Evolutionary conservation across 2,113 vertebrate genomes (phyloP), one percentile per base, ranked within the genome.

Genomic region (Taurulus bubalis): DNA sequence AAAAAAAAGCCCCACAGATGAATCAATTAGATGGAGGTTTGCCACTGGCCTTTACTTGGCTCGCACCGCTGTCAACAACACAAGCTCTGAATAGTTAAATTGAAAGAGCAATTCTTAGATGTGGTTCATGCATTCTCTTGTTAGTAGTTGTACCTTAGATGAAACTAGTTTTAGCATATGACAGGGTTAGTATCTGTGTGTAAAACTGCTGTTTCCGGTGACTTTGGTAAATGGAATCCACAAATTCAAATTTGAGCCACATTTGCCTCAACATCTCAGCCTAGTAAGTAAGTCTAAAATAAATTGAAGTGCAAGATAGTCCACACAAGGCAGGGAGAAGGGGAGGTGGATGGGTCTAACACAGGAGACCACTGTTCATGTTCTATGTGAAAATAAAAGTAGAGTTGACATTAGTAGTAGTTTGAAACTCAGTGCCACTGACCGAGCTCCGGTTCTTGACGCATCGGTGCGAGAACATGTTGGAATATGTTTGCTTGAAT

Each of bases 21-120:
- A 84, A 82, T 84, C 79, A 69, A 51, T 66, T 53, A 82, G n/a
- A 60, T 67, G 34, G 28, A 79, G 36, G 64, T 65, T 77, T 68
- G 36, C 75, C 6, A 56, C 22, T 60, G 71, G 55, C 22, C 56
- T 67, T 58, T 62, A 30, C 34, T 79, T 79, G 45, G 71, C 58
- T 70, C 58, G 45, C 16, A 68, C 12, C 14, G 10, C 59, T 74
- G 73, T 60, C 70, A 85, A 67, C 56, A 71, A 28, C 26, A 63
- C 30, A 40, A 67, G 51, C 16, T n/a, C 47, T 3, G 18, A 69
- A 58, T 30, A 51, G 11, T 26, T 26, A 40, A 67, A 65, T 62
- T 47, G 12, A 71, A 79, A 64, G 53, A 68, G 24, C 24, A 30
- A 12, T 64, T 69, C 30, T 69, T 69, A n/a, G 24, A 36, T 22